A percentile compares a stretch with the other conserved stretches of the same genome.
Conservation (phyloP, 92 coral and sea anemone species). For the Porites cylindrica region DNA sequence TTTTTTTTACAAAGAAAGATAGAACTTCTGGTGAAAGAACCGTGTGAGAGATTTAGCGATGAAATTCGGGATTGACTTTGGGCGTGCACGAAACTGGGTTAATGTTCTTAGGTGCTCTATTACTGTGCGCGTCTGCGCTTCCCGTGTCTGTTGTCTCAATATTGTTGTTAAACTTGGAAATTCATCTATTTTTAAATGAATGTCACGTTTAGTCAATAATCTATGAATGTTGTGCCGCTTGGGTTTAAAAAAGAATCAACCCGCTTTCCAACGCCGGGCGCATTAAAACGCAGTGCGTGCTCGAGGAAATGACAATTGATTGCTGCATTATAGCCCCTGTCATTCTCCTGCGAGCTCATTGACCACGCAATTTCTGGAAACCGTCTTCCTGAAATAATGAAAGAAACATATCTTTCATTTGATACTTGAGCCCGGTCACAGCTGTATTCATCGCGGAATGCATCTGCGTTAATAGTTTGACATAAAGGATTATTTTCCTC, state of each 20-base stretch:
- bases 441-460: conserved; percentile 22
- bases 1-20: background rate
- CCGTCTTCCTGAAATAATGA: conserved; percentile 42
- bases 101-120: conserved; percentile 49
- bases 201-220: conserved; percentile 74
- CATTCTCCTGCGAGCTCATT: conserved; percentile 47
- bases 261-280: conserved; percentile 13
- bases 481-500: conserved; percentile 7
- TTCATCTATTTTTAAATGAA: conserved; percentile 84
- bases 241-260: conserved; percentile 22
- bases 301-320: conserved; percentile 46
- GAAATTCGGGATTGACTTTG: conserved; percentile 27
- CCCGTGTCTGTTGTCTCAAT: conserved; percentile 71
- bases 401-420: conserved; percentile 34
- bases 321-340: conserved; percentile 48
- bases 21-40: background rate
- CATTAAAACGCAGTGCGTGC: conserved; percentile 36
- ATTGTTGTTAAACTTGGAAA: conserved; percentile 87
- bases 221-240: conserved; percentile 59
- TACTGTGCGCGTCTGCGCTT: conserved; percentile 48
- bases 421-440: conserved; percentile 28
- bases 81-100: conserved; percentile 48
- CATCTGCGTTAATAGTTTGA: conserved; percentile 28
- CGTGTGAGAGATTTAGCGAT: conserved; percentile 26
- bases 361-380: conserved; percentile 70